phyloP scores from a whole-genome alignment of 2,113 vertebrate species.

The Dryoscopus gambensis region DNA sequence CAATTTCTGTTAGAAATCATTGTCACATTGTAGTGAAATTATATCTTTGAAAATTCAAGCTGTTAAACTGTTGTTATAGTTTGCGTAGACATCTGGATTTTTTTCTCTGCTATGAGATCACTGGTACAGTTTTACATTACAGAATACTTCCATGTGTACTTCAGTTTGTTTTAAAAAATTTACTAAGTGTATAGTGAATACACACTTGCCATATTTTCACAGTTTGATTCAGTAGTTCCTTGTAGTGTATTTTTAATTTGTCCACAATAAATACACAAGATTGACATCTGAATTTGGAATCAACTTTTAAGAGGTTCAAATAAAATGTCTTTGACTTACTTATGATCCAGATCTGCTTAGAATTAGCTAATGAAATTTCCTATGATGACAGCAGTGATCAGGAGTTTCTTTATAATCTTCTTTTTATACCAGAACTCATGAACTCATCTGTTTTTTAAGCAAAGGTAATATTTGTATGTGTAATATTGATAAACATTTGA shows the following conservation, averaged over 20 bases:
- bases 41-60: background rate
- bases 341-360: background rate
- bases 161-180: background rate
- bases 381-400: background rate
- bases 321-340: background rate
- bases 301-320: background rate
- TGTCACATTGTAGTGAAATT: background rate
- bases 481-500: background rate
- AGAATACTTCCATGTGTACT: background rate
- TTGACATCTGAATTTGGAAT: background rate
- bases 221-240: background rate
- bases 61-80: background rate
- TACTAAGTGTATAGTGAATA: background rate
- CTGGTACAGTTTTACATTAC: fast-evolving
- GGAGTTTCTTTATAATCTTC: background rate
- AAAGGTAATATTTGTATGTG: background rate
- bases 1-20: background rate
- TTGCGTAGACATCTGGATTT: background rate
- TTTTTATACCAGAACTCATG: background rate
- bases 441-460: background rate
- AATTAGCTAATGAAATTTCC: background rate
- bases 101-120: background rate
- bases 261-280: background rate
- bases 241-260: background rate
- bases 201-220: background rate